phyloP scores from a whole-genome alignment of 2,797 vertebrate genomes.

The Pristis pectinata region DNA sequence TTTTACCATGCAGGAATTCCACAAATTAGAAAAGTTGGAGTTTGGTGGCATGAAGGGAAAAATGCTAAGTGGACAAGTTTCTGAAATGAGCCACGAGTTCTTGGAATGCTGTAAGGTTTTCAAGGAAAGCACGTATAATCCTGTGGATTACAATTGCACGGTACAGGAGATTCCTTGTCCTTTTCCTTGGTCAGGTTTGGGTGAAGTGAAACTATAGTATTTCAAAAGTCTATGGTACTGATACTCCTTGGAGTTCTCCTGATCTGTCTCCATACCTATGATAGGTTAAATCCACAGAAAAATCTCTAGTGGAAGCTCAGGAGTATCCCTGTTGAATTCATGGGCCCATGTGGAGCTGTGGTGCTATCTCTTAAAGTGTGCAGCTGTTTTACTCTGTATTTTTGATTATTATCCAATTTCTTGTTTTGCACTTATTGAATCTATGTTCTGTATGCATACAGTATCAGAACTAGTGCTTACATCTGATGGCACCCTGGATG shows the following conservation, averaged over 20 bases:
- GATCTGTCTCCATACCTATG: neutral
- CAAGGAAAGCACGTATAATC: constrained; percentile 53
- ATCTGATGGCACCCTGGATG: neutral
- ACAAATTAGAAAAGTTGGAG: constrained; percentile 70
- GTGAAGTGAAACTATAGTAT: neutral
- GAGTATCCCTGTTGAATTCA: neutral
- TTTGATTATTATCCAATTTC: neutral
- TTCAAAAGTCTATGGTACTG: neutral
- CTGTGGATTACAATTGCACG: constrained; percentile 54
- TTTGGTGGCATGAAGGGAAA: constrained; percentile 63
- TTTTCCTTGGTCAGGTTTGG: neutral
- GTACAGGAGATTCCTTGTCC: constrained; percentile 46
- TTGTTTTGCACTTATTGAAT: neutral
- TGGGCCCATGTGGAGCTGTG: neutral
- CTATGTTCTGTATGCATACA: neutral
- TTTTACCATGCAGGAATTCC: constrained; percentile 61
- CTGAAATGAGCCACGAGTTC: constrained; percentile 58
- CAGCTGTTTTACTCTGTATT: neutral
- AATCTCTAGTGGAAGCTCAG: neutral
- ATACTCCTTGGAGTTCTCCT: neutral
- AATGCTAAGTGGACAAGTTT: constrained; percentile 58
- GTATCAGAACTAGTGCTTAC: neutral
- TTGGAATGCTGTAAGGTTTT: constrained; percentile 56
- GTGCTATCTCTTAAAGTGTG: neutral
- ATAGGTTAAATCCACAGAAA: neutral